A percentile compares a stretch with the other conserved stretches of the same genome.
Evolutionary conservation across 2,888 invertebrate species (phyloP).

Genomic region (Phragmatobia fuliginosa): DNA sequence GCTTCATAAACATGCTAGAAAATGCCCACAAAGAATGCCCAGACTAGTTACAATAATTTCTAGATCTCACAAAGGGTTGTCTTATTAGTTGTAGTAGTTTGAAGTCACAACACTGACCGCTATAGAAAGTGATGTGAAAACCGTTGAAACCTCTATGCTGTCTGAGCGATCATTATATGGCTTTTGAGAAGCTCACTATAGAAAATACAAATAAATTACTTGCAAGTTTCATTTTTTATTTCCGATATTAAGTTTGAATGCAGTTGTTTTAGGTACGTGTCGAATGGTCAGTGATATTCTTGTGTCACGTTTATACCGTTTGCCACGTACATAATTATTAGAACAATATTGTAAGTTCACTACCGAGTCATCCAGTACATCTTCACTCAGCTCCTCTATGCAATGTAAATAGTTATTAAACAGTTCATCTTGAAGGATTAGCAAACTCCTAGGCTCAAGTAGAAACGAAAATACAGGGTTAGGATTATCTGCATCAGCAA

Average conservation of each 20-base stretch:
- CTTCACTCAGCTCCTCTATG: conserved; percentile 90
- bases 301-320: conserved; percentile 88
- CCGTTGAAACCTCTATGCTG: too few relatives aligned
- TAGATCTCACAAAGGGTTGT: too few relatives aligned
- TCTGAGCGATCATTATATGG: too few relatives aligned
- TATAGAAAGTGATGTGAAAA: too few relatives aligned
- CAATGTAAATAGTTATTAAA: conserved; percentile 95
- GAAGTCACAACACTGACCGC: too few relatives aligned
- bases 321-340: conserved; percentile 82
- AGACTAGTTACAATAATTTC: too few relatives aligned
- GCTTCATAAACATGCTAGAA: too few relatives aligned
- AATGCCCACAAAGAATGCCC: too few relatives aligned
- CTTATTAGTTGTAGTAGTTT: too few relatives aligned
- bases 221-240: conserved; percentile 67
- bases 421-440: conserved; percentile 93
- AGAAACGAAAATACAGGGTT: conserved; percentile 90
- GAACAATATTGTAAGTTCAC: conserved; percentile 89
- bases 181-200: not conserved
- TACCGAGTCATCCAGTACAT: conserved; percentile 87
- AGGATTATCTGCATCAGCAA: conserved; percentile 65
- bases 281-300: conserved; percentile 96
- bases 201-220: not conserved
- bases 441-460: conserved; percentile 94
- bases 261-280: conserved; percentile 95
- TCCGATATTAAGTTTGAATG: conserved; percentile 89